Conservation (phyloP, 1,140 invertebrate species). For the Stenopsyche tienmushanensis region DNA sequence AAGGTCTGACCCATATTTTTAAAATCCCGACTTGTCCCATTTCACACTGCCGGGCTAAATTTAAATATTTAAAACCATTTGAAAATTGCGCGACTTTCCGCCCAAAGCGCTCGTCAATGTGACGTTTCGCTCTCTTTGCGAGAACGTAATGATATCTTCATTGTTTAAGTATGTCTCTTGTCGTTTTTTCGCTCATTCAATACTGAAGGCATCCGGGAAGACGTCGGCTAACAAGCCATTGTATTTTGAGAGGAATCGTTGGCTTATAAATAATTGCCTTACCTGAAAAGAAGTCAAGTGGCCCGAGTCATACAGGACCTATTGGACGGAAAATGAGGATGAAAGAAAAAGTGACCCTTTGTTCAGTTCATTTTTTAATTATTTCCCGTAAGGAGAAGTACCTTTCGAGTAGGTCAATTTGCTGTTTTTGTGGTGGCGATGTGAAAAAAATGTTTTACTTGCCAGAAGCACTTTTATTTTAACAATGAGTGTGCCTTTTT, state of each 20-base stretch:
- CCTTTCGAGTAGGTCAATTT: no score
- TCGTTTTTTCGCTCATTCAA: background rate
- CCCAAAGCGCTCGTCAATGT: background rate
- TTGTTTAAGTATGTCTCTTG: slow-evolving; percentile 20
- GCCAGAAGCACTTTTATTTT: no score
- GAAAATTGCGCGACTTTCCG: background rate
- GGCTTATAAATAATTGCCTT: slow-evolving; percentile 39
- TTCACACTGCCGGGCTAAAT: no score
- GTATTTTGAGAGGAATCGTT: slow-evolving; percentile 27
- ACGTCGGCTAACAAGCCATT: slow-evolving; percentile 31
- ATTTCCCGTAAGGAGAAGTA: slow-evolving; percentile 31
- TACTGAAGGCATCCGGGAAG: slow-evolving; percentile 10
- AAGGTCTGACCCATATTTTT: no score
- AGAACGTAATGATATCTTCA: background rate
- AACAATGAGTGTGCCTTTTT: no score
- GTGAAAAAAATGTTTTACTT: no score
- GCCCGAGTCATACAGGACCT: slow-evolving; percentile 13
- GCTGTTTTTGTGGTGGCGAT: no score
- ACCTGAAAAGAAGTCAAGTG: slow-evolving; percentile 21
- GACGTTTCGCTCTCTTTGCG: no score
- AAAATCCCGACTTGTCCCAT: no score
- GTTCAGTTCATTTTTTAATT: slow-evolving; percentile 36
- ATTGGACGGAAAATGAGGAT: slow-evolving; percentile 18
- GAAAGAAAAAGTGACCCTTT: slow-evolving; percentile 34
- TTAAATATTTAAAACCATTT: background rate